Evolutionary conservation across 2,797 vertebrate genomes (phyloP), one percentile per base, ranked within the genome.

Genomic region (Coregonus ussuriensis): DNA sequence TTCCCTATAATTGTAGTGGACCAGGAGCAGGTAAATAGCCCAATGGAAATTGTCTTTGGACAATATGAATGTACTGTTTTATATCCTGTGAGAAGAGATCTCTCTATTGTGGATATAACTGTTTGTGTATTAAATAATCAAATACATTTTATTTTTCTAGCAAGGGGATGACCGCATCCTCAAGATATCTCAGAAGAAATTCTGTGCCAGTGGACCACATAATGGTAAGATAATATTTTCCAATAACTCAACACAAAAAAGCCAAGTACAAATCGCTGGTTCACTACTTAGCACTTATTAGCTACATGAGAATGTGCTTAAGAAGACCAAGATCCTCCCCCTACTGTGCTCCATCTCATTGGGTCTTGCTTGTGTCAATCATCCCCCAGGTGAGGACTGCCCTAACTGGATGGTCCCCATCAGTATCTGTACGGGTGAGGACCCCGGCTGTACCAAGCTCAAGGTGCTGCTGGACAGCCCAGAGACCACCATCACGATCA

Each of bases 371-470:
- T 41, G n/a, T 59, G 18, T 67, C 18, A 15, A 52, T 31, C 25
- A 29, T 72, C 47, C 41, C 71, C 62, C 86, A 98, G 97, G 95
- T 86, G 97, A 99, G 82, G 94, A 96, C 62, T 95, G 95, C 80
- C 96, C 95, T 73, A 95, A 84, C 83, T 99, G 98, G 97, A 99
- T 98, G 97, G 96, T 99, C 74, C 97, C 98, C 75, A 94, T 99
- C 81, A 99, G 96, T 62, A 93, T 99, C 81, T 99, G 96, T 84
- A 97, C 96, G 74, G 97, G 97, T 2, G 94, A 98, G 73, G 96
- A 98, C 80, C 96, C 97, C 5, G 91, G 67, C 86, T 94, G 95
- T 90, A 93, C 93, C 90, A 98, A 97, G 89, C 92, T 96, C 77
- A 96, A 97, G 88, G 88, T 99, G 87, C 83, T 99, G 83, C 95